phyloP scores from a whole-genome alignment of 2,888 invertebrate genomes.

The Acrobasis repandana region DNA sequence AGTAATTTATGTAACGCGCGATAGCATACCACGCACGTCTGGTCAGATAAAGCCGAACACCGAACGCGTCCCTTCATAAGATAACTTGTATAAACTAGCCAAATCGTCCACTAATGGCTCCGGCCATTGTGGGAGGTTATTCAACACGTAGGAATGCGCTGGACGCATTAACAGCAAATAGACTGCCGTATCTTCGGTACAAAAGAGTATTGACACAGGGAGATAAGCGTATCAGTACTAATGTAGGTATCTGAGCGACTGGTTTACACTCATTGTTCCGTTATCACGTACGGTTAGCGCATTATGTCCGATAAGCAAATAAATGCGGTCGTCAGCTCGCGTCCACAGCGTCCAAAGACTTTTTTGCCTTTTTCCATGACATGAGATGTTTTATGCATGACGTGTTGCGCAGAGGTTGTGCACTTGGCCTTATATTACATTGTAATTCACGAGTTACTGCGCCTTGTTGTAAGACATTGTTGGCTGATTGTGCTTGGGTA shows the following conservation, averaged over 20 bases:
- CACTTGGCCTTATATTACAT: slow-evolving; percentile 32
- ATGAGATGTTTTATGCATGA: slow-evolving; percentile 34
- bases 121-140: slow-evolving; percentile 66
- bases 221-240: slow-evolving; percentile 78
- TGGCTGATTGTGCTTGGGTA: slow-evolving; percentile 26
- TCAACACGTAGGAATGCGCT: slow-evolving; percentile 71
- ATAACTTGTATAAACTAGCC: slow-evolving; percentile 53
- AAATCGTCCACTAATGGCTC: slow-evolving; percentile 65
- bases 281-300: slow-evolving; percentile 75
- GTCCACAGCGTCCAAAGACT: slow-evolving; percentile 24
- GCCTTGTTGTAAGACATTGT: slow-evolving; percentile 26
- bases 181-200: slow-evolving; percentile 76
- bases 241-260: slow-evolving; percentile 66
- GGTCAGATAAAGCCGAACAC: slow-evolving; percentile 32
- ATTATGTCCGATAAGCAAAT: slow-evolving; percentile 78
- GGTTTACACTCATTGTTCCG: slow-evolving; percentile 77
- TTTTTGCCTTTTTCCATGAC: slow-evolving; percentile 30
- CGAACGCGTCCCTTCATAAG: slow-evolving; percentile 35
- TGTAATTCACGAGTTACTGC: slow-evolving; percentile 26
- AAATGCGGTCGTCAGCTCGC: slow-evolving; percentile 49
- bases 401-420: slow-evolving; percentile 30
- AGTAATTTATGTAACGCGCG: slow-evolving; percentile 45
- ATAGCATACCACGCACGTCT: slow-evolving; percentile 47
- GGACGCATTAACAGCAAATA: slow-evolving; percentile 76
- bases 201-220: slow-evolving; percentile 79